A percentile compares a stretch with the other conserved stretches of the same genome.
Conservation (phyloP, 64 coral and sea anemone genomes). For the Montipora cactus region DNA sequence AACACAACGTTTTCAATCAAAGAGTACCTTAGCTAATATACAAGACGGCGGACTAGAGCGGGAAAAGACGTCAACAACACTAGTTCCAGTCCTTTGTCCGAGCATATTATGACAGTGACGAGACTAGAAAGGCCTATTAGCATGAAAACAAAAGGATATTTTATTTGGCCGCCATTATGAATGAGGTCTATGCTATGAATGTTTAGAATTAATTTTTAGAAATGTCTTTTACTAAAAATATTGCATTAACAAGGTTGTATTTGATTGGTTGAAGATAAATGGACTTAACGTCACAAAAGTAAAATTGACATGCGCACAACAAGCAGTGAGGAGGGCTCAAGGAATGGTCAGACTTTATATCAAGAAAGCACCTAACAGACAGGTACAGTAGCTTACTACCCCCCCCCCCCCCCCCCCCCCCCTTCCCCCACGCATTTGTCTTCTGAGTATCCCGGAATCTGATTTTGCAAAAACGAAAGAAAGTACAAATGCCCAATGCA, state of each 20-base stretch:
- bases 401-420: not conserved
- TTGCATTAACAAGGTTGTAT: not conserved
- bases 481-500: no score
- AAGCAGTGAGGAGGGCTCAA: slow-evolving; percentile 4
- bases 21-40: no score
- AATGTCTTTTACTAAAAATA: not conserved
- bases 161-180: not conserved
- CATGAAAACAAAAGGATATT: no score
- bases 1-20: no score
- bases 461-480: no score
- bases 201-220: not conserved
- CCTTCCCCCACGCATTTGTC: no score
- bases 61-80: no score
- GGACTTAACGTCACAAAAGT: slow-evolving; percentile 8
- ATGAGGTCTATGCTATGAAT: not conserved
- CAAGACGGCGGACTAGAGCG: no score
- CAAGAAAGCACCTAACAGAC: slow-evolving; percentile 14
- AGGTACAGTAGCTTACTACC: not conserved
- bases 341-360: slow-evolving; percentile 63
- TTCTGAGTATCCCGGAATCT: no score
- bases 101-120: no score
- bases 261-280: slow-evolving; percentile 49
- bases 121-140: no score
- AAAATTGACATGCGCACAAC: not conserved
- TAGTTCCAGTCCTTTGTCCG: no score